Evolutionary conservation across 2,888 invertebrate species (phyloP).

Genomic region (Elysia crispata): DNA sequence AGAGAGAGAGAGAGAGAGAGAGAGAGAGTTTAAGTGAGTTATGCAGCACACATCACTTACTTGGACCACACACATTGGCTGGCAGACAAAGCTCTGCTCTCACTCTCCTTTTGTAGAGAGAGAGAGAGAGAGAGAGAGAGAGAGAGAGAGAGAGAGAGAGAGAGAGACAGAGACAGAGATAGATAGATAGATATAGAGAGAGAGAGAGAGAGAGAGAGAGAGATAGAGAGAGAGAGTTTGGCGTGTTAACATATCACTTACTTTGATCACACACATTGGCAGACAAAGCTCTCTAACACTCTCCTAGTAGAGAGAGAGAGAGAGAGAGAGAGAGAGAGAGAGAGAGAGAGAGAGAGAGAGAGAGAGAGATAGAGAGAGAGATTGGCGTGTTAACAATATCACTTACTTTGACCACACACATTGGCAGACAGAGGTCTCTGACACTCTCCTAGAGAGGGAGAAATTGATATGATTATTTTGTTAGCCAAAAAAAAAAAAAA

Average conservation of each 20-base stretch:
- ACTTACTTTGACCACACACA: no score
- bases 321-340: constrained; percentile 1
- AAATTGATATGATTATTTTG: background rate
- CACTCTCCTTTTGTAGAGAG: no score
- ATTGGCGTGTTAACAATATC: no score
- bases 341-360: background rate
- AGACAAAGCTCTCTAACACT: constrained; percentile 11
- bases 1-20: no score
- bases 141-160: constrained; percentile 5
- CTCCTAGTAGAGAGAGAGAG: constrained; percentile 14
- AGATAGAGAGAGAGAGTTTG: background rate
- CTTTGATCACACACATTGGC: constrained; percentile 30
- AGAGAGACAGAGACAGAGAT: background rate
- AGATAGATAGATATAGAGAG: background rate
- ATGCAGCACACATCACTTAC: no score
- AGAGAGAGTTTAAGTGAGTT: no score
- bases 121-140: no score
- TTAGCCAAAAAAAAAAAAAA: no score
- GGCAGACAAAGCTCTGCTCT: no score
- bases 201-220: no score
- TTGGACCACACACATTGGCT: no score
- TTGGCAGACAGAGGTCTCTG: no score
- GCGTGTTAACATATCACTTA: background rate
- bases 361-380: background rate
- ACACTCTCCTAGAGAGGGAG: constrained; percentile 24